Evolutionary conservation across 2,888 invertebrate genomes (phyloP).

Genomic region (Dynastes maya): DNA sequence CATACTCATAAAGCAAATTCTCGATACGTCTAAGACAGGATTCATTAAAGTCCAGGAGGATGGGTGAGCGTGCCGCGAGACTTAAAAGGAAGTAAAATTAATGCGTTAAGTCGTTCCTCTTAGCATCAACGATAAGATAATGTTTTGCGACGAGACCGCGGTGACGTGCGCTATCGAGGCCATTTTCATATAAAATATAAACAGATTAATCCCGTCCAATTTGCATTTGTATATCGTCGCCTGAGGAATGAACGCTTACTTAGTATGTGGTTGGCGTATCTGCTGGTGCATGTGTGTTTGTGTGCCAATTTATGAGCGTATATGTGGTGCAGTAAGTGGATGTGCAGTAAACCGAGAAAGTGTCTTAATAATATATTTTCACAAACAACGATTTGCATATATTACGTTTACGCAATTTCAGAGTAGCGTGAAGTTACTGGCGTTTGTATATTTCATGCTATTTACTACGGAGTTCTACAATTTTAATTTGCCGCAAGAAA

Average conservation of each 20-base stretch:
- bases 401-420: background rate
- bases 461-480: too few relatives aligned
- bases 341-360: background rate
- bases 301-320: background rate
- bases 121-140: slow-evolving; percentile 30
- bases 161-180: slow-evolving; percentile 22
- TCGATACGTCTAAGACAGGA: slow-evolving; percentile 14
- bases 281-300: background rate
- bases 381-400: background rate
- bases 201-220: slow-evolving; percentile 39
- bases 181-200: slow-evolving; percentile 32
- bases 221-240: slow-evolving; percentile 27
- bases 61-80: slow-evolving; percentile 6
- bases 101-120: slow-evolving; percentile 22
- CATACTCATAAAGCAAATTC: slow-evolving; percentile 18
- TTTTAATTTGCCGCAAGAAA: too few relatives aligned
- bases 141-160: background rate
- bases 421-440: background rate
- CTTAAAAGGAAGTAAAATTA: slow-evolving; percentile 27
- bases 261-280: background rate
- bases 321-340: background rate
- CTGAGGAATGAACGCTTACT: slow-evolving; percentile 3
- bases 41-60: slow-evolving; percentile 25
- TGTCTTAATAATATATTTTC: background rate
- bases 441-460: too few relatives aligned